Conservation (phyloP, 2,888 invertebrate genomes). For the Hypolimnas misippus region DNA sequence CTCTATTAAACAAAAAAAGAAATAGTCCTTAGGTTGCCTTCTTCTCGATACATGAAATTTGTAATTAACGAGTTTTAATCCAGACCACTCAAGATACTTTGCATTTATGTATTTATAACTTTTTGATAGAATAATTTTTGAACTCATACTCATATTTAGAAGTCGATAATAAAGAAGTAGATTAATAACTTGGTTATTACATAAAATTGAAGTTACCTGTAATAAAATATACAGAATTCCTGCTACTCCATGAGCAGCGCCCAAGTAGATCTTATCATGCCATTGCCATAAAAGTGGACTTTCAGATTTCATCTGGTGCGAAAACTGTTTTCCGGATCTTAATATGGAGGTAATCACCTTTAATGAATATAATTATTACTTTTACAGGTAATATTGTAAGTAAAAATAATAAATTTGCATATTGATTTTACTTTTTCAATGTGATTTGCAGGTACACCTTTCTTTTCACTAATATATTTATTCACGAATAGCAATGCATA, state of each 20-base stretch:
- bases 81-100: no score
- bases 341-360: constrained; percentile 86
- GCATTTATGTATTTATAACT: no score
- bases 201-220: constrained; percentile 83
- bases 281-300: constrained; percentile 92
- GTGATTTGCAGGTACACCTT: constrained; percentile 82
- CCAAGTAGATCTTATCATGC: constrained; percentile 94
- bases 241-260: constrained; percentile 94
- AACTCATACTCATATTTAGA: no score
- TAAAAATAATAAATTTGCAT: background rate
- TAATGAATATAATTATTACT: constrained; percentile 36
- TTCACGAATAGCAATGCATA: constrained; percentile 90
- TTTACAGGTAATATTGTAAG: background rate
- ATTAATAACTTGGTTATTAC: no score
- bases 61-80: no score
- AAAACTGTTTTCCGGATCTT: constrained; percentile 85
- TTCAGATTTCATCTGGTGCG: constrained; percentile 78
- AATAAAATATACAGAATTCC: constrained; percentile 94
- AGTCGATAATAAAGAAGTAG: no score
- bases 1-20: no score
- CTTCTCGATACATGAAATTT: no score
- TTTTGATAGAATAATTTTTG: no score
- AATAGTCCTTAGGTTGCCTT: no score
- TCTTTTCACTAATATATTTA: constrained; percentile 83
- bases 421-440: constrained; percentile 83